Percentiles rank a stretch among this genome's conserved stretches.
These are phyloP conservation scores for Cosmorhoe ocellata DNA, from an alignment of 2,888 invertebrate species.

Conservation along the genomic window DNA sequence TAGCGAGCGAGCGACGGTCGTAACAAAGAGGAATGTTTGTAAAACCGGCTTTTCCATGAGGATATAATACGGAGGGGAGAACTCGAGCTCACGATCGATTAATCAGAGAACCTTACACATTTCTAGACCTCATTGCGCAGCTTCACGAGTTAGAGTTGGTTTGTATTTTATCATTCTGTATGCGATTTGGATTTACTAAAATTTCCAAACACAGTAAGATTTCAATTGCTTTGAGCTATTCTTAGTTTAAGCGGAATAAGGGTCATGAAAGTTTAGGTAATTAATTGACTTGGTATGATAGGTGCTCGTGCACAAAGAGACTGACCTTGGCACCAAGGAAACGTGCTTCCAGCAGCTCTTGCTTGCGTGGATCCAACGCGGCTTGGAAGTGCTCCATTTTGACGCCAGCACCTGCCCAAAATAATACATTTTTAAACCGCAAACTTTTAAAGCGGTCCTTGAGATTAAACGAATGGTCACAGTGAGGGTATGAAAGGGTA, in stretches of 20 bases:
- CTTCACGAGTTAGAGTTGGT: constrained; percentile 6
- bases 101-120: constrained; percentile 21
- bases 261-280: no score
- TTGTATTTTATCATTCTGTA: not conserved
- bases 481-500: no score
- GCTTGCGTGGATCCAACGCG: constrained; percentile 98
- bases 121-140: constrained; percentile 26
- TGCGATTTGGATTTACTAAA: no score
- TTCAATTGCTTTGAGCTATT: no score
- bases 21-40: constrained; percentile 17
- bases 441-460: constrained; percentile 17
- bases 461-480: not conserved
- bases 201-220: no score
- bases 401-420: constrained; percentile 90
- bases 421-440: constrained; percentile 40
- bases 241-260: no score
- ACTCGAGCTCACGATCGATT: constrained; percentile 22
- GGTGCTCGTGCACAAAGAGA: constrained; percentile 39
- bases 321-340: constrained; percentile 98
- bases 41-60: constrained; percentile 20
- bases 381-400: constrained; percentile 98
- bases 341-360: constrained; percentile 98
- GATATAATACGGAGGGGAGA: constrained; percentile 18
- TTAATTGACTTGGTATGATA: not conserved
- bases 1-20: constrained; percentile 6